A percentile compares a stretch with the other conserved stretches of the same genome.
These are phyloP conservation scores for Myotis findleyi DNA, from an alignment of 2,797 vertebrate species.

Conservation along the genomic window DNA sequence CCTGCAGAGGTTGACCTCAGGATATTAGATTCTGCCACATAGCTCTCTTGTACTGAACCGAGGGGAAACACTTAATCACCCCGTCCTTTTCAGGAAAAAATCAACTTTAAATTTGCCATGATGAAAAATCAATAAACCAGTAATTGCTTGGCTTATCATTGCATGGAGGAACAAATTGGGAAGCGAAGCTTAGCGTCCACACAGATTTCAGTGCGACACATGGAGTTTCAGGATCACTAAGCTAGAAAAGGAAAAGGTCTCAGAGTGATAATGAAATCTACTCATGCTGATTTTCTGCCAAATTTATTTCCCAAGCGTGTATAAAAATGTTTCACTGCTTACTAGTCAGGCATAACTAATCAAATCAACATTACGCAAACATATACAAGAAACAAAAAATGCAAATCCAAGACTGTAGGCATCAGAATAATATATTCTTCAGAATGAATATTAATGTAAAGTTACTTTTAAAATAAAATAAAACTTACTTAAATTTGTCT, in stretches of 20 bases:
- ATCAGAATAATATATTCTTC: constrained; percentile 33
- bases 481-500: constrained; percentile 7
- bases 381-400: constrained; percentile 81
- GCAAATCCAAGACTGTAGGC: constrained; percentile 79
- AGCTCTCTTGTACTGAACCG: constrained; percentile 87
- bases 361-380: constrained; percentile 87
- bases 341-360: constrained; percentile 95
- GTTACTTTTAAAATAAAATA: constrained; percentile 57
- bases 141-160: constrained; percentile 99
- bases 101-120: constrained; percentile 95
- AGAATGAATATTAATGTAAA: constrained; percentile 37
- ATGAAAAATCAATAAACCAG: constrained; percentile 99
- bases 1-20: constrained; percentile 92
- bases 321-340: constrained; percentile 93
- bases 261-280: constrained; percentile 98
- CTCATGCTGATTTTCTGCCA: constrained; percentile 99
- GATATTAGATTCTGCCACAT: constrained; percentile 93
- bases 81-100: constrained; percentile 91
- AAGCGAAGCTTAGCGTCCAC: constrained; percentile 90
- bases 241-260: constrained; percentile 93
- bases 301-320: constrained; percentile 98
- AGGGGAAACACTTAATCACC: constrained; percentile 94
- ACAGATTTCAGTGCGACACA: constrained; percentile 88
- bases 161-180: constrained; percentile 93
- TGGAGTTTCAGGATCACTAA: constrained; percentile 89